Evolutionary conservation across 2,888 invertebrate genomes (phyloP), one percentile per base, ranked within the genome.

Genomic region (Lathronympha strigana): DNA sequence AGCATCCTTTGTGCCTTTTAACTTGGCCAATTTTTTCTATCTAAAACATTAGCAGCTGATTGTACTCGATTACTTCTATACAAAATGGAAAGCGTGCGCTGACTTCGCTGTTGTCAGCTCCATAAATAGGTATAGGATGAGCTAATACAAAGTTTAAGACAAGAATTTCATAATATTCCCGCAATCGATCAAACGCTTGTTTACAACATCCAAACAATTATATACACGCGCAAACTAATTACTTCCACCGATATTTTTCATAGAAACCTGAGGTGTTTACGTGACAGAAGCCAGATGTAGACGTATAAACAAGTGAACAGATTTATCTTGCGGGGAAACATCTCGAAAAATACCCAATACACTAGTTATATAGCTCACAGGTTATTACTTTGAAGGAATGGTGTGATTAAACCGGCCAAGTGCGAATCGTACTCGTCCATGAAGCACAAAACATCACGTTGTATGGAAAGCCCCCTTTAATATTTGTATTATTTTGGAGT

Each of bases 191-290:
- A 15, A 9, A 21, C 38, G 15, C 21, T 45, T 45, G 45, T 45
- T 51, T 15, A 17, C 25, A 43, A 53, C 31, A 33, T 17, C 33
- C 0, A 53, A 40, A 49, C 36, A 62, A 62, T 54, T 47, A 47
- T 36, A 54, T 47, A 23, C 28, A 8, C 25, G 0, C 38, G 11
- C 57, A 31, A 51, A 63, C 50, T 63, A 50, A 63, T 63, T 43
- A 43, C 25, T 13, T 53, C 25, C 19, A 43, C 33, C 17, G 40
- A 31, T 15, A 63, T 58, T 33, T 63, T 63, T 63, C 57, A 57
- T 63, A 57, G 45, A 62, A 63, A 50, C 57, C 33, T 49, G 15
- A 28, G n/a, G 23, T 58, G 50, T 63, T 63, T 63, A 63, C 57
- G 8, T 19, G 55, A 63, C 17, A 25, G 2, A 5, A 58, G 17